Base-by-base conservation (phyloP, 2,797 vertebrate genomes). In the Acomys russatus region DNA sequence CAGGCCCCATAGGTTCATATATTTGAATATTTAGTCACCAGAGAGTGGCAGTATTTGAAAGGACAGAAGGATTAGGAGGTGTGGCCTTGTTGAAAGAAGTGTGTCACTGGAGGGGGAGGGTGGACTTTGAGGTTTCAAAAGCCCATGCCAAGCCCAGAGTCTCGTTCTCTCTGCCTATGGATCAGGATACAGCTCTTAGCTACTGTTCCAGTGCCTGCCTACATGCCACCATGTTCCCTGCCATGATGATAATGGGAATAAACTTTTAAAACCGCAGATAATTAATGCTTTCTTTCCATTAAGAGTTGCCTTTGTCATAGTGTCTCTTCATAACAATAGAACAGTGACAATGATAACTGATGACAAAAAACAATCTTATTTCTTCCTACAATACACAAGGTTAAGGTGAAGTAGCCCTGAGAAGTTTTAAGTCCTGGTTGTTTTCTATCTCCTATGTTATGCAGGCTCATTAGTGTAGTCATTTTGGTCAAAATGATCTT, bases 401-500 rank as follows among this genome's bases (percentile, higher is more conserved):
- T 87, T 88, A 79, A 66, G 61, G 44, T 88, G 93, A 94, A 56
- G 63, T 49, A 59, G 35, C 54, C 44, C 54, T 90, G 23, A 76
- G 17, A 87, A 94, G 68, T 94, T 33, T 83, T 89, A 64, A 96
- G 80, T 35, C 54, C 56, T 91, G 38, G n/a, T 83, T 91, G 59
- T 22, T 66, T 25, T 77, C 54, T 93, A 17, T 87, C 3, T 71
- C 80, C n/a, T 96, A n/a, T 59, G 25, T 96, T 79, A 88, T 54
- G 5, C 83, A 88, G 49, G 70, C 35, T 88, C 89, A 94, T 88
- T 54, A 91, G 84, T 94, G 73, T 49, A 92, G 35, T 85, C 25
- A 93, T 88, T 95, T 78, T 95, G 93, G 49, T 35, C 35, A 92
- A 61, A 94, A 95, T 91, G 12, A 94, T 35, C 82, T 90, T 94